Evolutionary conservation across 2,888 invertebrate genomes (phyloP).

Genomic region (Erynnis tages): DNA sequence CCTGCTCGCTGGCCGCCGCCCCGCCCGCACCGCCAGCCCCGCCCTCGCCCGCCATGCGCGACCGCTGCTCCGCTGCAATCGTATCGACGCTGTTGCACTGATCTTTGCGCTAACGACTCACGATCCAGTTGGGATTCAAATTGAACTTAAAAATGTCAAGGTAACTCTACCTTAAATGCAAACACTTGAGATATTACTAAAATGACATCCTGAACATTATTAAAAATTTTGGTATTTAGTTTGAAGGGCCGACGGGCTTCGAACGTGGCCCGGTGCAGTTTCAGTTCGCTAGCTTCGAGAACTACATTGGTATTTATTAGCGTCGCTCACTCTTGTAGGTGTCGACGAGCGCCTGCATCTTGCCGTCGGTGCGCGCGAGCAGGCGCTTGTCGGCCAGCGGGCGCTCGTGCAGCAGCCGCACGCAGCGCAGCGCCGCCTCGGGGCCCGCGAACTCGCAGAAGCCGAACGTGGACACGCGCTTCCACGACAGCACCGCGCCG

Average conservation of each 20-base stretch:
- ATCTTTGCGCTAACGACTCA: no score
- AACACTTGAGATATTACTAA: no score
- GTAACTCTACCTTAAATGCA: no score
- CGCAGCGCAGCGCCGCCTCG: conserved; percentile 96
- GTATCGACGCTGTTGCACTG: no score
- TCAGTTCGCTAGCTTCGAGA: no score
- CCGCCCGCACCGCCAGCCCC: conserved; percentile 30
- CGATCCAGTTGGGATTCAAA: no score
- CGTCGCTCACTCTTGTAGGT: conserved; percentile 92
- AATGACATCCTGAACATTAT: no score
- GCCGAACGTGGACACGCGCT: conserved; percentile 98
- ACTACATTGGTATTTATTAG: no score
- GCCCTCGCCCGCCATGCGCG: conserved; percentile 29
- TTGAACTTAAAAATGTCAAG: no score
- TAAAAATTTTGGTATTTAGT: no score
- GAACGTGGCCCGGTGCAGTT: no score
- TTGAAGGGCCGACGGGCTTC: no score
- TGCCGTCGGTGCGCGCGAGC: conserved; percentile 98
- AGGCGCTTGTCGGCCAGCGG: conserved; percentile 96
- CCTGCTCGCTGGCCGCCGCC: conserved; percentile 51
- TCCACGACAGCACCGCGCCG: conserved; percentile 98
- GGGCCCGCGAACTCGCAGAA: conserved; percentile 98
- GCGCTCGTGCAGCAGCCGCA: conserved; percentile 95
- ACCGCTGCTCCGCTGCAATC: conserved; percentile 6
- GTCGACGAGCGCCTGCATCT: conserved; percentile 96